These are phyloP conservation scores for Serrognathus titanus DNA, from an alignment of 2,888 invertebrate genomes.

Conservation along the genomic window DNA sequence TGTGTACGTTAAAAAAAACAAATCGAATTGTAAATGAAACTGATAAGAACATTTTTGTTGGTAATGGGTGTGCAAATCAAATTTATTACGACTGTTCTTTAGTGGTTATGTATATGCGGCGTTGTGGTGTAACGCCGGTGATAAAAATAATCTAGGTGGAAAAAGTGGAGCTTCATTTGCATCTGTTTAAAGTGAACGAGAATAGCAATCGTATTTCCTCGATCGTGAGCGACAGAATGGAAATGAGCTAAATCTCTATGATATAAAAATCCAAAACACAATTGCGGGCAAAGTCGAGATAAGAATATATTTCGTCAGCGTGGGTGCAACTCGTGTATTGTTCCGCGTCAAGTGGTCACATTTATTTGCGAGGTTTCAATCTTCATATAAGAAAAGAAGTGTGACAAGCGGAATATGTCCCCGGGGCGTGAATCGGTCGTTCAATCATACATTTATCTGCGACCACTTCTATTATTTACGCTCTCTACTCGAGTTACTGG, in stretches of 20 bases:
- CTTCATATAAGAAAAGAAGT: slow-evolving; percentile 43
- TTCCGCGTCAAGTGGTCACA: slow-evolving; percentile 46
- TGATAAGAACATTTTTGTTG: too few relatives aligned
- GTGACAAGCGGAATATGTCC: slow-evolving; percentile 48
- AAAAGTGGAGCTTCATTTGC: slow-evolving; percentile 20
- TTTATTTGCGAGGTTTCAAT: slow-evolving; percentile 47
- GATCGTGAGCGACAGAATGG: slow-evolving; percentile 13
- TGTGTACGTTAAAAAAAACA: too few relatives aligned
- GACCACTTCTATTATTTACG: slow-evolving; percentile 44
- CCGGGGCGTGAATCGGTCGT: slow-evolving; percentile 38
- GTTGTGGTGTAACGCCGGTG: neutral
- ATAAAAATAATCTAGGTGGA: slow-evolving; percentile 9
- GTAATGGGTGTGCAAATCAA: neutral
- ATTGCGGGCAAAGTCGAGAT: slow-evolving; percentile 13
- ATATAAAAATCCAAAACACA: slow-evolving; percentile 14
- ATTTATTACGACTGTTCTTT: neutral
- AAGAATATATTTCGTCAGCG: slow-evolving; percentile 19
- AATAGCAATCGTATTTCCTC: slow-evolving; percentile 24
- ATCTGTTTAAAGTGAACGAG: slow-evolving; percentile 24
- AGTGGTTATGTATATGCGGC: too few relatives aligned
- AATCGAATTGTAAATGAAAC: too few relatives aligned
- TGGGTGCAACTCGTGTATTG: slow-evolving; percentile 15
- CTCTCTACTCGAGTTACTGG: slow-evolving; percentile 33
- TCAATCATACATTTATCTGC: slow-evolving; percentile 48
- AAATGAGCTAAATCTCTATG: slow-evolving; percentile 4